Base-by-base conservation (phyloP, 2,113 vertebrate genomes). In the Podarcis raffonei region DNA sequence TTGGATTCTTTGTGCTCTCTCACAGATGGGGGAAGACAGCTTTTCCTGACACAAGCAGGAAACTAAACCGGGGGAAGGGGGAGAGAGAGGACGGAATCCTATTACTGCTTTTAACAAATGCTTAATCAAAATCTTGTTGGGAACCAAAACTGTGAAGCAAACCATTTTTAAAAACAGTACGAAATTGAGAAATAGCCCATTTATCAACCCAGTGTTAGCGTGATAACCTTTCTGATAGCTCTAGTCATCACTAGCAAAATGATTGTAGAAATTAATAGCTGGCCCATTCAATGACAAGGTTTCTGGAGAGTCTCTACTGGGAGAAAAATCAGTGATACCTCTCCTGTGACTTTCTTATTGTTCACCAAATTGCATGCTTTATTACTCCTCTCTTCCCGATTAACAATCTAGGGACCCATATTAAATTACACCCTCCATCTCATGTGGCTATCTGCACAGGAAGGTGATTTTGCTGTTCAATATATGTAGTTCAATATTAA, bases 121-220 rank as follows among this genome's bases (percentile, higher is more conserved):
- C 32, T 94, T 94, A 82, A 91, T 86, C 85, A 22, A 92, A 89
- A 82, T 3, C 87, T 87, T 87, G 85, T 92, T 83, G 57, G 83
- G 81, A 87, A 35, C 0, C 11, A 84, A 89, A 94, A 81, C 59
- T 84, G 42, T 79, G 23, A 85, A 89, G 62, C 72, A n/a, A n/a
- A 35, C 90, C 76, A 13, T 80, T 81, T 88, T 85, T 88, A 89
- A 78, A 68, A 75, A 1, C 42, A n/a, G 23, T 59, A 18, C 89
- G 32, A 93, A 94, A 87, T 5, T 78, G 8, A 4, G 91, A 81
- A 87, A 78, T 72, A 42, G 39, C 12, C 62, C 37, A 48, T 91
- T 87, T 15, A 77, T 92, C 76, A 87, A 32, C 15, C 12, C 3
- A 71, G 2, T 59, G 42, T 68, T 89, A 81, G 27, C 20, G n/a